Base-by-base conservation (phyloP, 2,797 vertebrate species). In the Saxicola maurus region DNA sequence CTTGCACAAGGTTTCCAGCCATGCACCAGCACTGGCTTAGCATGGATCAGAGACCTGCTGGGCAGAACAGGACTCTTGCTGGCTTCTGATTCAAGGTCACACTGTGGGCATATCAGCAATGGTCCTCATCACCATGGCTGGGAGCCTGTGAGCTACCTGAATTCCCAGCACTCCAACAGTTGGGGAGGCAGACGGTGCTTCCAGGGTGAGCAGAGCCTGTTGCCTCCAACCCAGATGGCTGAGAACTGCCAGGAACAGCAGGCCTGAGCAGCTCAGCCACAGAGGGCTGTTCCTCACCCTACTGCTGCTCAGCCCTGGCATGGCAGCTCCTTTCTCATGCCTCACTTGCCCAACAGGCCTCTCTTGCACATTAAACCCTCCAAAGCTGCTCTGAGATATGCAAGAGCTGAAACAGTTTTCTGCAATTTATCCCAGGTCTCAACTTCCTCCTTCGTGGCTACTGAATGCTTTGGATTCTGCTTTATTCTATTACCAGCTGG, bases 181-280 rank as follows among this genome's bases (percentile, higher is more conserved):
- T 87, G 91, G 84, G 82, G 59, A 95, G 96, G 95, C 97, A 98
- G 97, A 96, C 65, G 91, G 92, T 69, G 74, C 88, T 91, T 94
- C 69, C 95, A 95, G 95, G 95, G 92, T 91, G 97, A 95, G 96
- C 86, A 85, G 96, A 95, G 94, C 95, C 97, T 96, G 73, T 93
- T 93, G 96, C 92, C 95, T 96, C 90, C 83, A 91, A 37, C 90
- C 95, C 98, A 98, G 97, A 98, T 98, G 98, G 98, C 61, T 59
- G 53, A 3, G 0, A 96, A 95, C 94, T 11, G 40, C 56, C 53
- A 59, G 67, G 71, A 89, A 91, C 86, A 28, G 2, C 78, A 67
- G 91, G 91, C 40, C 45, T 65, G 61, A 94, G 90, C 62, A 74
- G 74, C 89, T 86, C 90, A 48, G 72, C 80, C 81, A 68, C 80